A percentile compares a stretch with the other conserved stretches of the same genome.
These are phyloP conservation scores for Papilio aristodemus DNA, from an alignment of 1,140 invertebrate genomes.

Conservation along the genomic window DNA sequence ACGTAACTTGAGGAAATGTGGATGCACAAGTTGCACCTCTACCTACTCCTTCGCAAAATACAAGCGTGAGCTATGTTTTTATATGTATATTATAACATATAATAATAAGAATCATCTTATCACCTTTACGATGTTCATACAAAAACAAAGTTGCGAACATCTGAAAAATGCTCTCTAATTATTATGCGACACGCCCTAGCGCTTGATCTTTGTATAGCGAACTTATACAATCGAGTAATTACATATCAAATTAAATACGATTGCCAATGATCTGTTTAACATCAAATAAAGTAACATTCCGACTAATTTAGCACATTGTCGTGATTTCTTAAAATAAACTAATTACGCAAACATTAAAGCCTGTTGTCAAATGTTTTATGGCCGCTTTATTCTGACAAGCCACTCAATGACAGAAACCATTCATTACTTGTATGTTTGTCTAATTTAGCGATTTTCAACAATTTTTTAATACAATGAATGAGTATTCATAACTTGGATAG, in stretches of 20 bases:
- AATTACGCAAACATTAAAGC: slow-evolving; percentile 53
- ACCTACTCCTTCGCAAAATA: too few relatives aligned
- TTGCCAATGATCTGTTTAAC: slow-evolving; percentile 58
- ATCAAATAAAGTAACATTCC: slow-evolving; percentile 68
- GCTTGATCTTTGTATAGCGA: too few relatives aligned
- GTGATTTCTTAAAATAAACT: slow-evolving; percentile 65
- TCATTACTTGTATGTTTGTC: not conserved
- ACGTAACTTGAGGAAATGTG: too few relatives aligned
- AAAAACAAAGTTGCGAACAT: too few relatives aligned
- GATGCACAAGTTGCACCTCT: too few relatives aligned
- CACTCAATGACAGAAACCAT: slow-evolving; percentile 33
- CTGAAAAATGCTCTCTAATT: too few relatives aligned
- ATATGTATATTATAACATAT: too few relatives aligned
- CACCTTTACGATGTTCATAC: too few relatives aligned
- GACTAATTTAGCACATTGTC: slow-evolving; percentile 64
- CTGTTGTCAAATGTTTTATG: slow-evolving; percentile 55
- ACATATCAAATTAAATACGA: slow-evolving; percentile 41
- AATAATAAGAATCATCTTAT: too few relatives aligned
- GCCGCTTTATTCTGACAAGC: slow-evolving; percentile 32
- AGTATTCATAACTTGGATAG: not conserved
- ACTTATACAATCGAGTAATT: slow-evolving; percentile 36
- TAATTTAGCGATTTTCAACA: not conserved
- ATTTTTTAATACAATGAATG: too few relatives aligned
- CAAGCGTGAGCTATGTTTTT: too few relatives aligned
- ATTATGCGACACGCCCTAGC: too few relatives aligned